Base-by-base conservation (phyloP, 2,113 vertebrate species). In the Salminus brasiliensis region DNA sequence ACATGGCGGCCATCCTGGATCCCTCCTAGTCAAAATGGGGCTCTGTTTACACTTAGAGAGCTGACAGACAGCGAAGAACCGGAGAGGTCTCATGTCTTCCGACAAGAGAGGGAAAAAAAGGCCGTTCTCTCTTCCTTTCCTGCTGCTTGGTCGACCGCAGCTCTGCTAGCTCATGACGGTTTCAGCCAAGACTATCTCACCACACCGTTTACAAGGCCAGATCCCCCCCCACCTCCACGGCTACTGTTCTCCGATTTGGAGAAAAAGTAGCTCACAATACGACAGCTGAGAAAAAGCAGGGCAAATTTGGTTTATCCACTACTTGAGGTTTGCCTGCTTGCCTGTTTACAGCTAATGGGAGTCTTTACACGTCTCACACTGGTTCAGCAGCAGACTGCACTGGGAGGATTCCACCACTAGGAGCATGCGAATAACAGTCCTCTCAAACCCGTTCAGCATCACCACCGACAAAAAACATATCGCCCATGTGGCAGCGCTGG, bases 81-180 rank as follows among this genome's bases (percentile, higher is more conserved):
- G 45, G 43, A 70, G 62, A 53, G 34, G 57, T 55, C 29, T 52
- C 41, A 74, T 41, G 36, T 29, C 72, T 15, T 63, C 41, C 67
- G 63, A 74, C 65, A 63, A 74, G 71, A 59, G 25, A 2, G 13
- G 21, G 63, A 80, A 77, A 78, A 34, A 36, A 55, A 11, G 34
- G 45, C 0, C 34, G 34, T 52, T 59, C 45, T 30, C 63, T 60
- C 41, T 59, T 39, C 63, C 47, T 73, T 78, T 72, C 72, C 82
- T 85, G 72, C 81, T 83, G 88, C 78, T 78, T 79, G 74, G 82
- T 81, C 68, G 78, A 90, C 87, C 85, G 47, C 88, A 86, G 59
- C 71, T 69, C 79, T 84, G 63, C 76, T 75, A 78, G 69, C 68
- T 74, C 70, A 78, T 82, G 86, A 86, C 83, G 55, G 62, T 83